Evolutionary conservation across 2,113 vertebrate genomes (phyloP).

Genomic region (Psophia crepitans): DNA sequence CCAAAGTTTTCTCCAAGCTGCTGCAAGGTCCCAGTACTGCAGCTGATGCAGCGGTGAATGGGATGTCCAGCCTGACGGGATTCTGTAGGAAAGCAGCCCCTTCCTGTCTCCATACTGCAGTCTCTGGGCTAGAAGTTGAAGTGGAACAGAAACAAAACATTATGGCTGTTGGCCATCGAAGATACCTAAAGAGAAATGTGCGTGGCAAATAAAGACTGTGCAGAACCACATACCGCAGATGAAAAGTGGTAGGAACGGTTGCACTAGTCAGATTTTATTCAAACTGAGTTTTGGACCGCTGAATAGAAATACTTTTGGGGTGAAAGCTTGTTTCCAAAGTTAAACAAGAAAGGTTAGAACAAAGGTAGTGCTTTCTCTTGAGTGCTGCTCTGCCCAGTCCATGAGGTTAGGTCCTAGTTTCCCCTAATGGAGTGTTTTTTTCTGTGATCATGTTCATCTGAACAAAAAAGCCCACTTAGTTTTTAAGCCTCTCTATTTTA

Average conservation of each 20-base stretch:
- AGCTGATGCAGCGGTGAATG: too few relatives aligned
- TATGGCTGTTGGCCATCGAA: not conserved
- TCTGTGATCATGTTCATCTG: not conserved
- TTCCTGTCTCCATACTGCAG: fast-evolving
- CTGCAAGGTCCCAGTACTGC: not conserved
- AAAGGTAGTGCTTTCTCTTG: not conserved
- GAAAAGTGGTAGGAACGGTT: too few relatives aligned
- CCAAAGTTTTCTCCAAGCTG: not conserved
- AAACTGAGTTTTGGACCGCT: not conserved
- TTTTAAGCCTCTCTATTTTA: not conserved
- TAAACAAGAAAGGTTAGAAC: not conserved
- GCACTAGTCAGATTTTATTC: not conserved
- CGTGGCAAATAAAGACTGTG: fast-evolving
- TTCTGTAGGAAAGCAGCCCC: not conserved
- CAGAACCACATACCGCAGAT: not conserved
- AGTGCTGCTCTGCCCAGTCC: not conserved
- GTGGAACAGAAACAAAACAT: not conserved
- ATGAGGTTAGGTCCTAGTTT: not conserved
- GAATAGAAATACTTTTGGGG: not conserved
- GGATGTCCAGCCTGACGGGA: not conserved
- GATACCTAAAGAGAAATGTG: not conserved
- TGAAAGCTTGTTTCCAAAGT: not conserved
- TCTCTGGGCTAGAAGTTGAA: not conserved
- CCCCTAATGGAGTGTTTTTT: not conserved
- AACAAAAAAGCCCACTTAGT: not conserved